Percentiles rank a stretch among this genome's conserved stretches.
Conservation (phyloP, 2,797 vertebrate species). For the Sebastes itinus region DNA sequence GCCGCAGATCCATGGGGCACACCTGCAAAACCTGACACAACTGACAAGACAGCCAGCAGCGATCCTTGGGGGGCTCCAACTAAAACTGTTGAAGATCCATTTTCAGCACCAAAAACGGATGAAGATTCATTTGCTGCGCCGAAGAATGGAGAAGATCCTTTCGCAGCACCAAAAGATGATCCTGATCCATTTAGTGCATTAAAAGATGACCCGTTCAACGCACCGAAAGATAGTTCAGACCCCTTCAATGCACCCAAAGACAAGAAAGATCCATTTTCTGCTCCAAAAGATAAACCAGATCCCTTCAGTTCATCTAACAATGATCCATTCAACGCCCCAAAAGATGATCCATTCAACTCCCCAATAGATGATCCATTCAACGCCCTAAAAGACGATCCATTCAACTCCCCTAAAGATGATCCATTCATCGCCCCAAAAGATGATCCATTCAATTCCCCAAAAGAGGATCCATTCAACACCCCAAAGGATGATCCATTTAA, state of each 20-base stretch:
- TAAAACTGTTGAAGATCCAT: conserved; percentile 41
- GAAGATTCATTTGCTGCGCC: conserved; percentile 34
- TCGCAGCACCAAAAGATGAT: background rate
- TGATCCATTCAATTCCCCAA: background rate
- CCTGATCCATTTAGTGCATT: conserved; percentile 40
- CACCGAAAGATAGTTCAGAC: conserved; percentile 35
- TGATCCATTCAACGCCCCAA: conserved; percentile 30
- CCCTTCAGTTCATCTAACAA: conserved; percentile 50
- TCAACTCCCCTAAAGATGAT: conserved; percentile 13
- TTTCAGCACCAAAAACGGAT: conserved; percentile 11
- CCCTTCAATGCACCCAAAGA: conserved; percentile 47
- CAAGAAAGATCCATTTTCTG: conserved; percentile 45
- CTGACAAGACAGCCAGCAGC: conserved; percentile 20
- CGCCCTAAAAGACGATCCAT: conserved; percentile 26
- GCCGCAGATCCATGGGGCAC: conserved; percentile 81
- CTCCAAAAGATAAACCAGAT: conserved; percentile 45
- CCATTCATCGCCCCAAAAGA: conserved; percentile 15
- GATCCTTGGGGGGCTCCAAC: conserved; percentile 66
- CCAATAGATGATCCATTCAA: conserved; percentile 40
- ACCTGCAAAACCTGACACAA: conserved; percentile 41
- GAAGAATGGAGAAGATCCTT: conserved; percentile 47
- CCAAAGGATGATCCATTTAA: conserved; percentile 43
- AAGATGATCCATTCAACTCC: conserved; percentile 32
- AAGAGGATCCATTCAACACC: background rate
- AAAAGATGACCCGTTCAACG: conserved; percentile 49